phyloP scores from a whole-genome alignment of 2,113 vertebrate genomes.

The Lasiurus cinereus region DNA sequence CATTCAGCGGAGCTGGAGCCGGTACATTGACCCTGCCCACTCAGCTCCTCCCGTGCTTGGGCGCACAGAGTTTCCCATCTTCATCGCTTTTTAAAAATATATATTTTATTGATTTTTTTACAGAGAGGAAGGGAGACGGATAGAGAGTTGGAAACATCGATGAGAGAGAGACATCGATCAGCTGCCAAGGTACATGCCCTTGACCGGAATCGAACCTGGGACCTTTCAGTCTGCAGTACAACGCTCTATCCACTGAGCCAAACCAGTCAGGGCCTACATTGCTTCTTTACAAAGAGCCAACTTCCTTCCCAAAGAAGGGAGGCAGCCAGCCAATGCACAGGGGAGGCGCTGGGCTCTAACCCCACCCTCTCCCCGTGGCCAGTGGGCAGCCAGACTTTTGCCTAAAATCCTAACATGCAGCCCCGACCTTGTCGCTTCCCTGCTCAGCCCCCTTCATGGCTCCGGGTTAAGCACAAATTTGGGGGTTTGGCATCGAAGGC shows the following conservation, averaged over 20 bases:
- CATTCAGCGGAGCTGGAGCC: neutral
- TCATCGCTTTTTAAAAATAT: too few relatives aligned
- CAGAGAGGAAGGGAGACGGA: too few relatives aligned
- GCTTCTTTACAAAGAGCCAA: neutral
- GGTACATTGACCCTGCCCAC: neutral
- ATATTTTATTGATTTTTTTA: too few relatives aligned
- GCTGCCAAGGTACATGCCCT: too few relatives aligned
- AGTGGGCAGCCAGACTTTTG: neutral
- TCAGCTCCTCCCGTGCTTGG: neutral
- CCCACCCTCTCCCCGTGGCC: neutral
- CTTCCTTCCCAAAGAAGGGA: neutral
- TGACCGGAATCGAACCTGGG: too few relatives aligned
- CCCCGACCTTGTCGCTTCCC: neutral
- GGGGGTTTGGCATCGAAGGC: neutral
- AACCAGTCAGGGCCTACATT: neutral
- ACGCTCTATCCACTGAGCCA: too few relatives aligned
- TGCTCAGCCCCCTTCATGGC: neutral
- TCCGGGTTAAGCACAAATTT: neutral
- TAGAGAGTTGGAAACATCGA: too few relatives aligned
- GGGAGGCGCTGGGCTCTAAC: neutral
- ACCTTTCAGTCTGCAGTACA: too few relatives aligned
- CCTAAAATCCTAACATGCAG: neutral
- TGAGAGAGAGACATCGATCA: too few relatives aligned
- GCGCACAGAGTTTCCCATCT: neutral
- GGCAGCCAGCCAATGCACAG: neutral